These are phyloP conservation scores for Basileuterus tristriatus DNA, from an alignment of 2,797 vertebrate genomes.

Conservation along the genomic window DNA sequence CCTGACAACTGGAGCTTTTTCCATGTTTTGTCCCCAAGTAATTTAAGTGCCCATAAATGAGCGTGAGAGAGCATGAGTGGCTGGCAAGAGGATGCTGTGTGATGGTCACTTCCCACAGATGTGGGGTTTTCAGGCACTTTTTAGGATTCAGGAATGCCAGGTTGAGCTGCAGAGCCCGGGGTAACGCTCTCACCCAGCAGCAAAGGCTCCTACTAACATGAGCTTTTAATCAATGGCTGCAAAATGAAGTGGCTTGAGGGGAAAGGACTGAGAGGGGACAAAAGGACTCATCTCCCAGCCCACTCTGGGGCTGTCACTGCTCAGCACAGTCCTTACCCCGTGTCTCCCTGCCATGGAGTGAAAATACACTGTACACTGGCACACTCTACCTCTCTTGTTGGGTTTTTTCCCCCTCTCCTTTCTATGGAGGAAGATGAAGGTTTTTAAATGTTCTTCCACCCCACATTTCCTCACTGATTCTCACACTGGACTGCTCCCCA, in stretches of 20 bases:
- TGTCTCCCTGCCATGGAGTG: neutral
- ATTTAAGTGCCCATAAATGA: neutral
- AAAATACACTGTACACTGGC: neutral
- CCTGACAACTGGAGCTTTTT: neutral
- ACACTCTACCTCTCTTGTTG: neutral
- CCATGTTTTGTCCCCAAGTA: neutral
- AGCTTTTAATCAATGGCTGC: slow-evolving; percentile 28
- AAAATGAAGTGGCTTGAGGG: neutral
- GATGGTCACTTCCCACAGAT: neutral
- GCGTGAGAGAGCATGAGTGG: accelerated
- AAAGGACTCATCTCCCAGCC: neutral
- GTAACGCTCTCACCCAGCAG: neutral
- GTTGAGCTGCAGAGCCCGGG: neutral
- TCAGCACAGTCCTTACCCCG: neutral
- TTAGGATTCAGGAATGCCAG: neutral
- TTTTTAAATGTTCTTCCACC: neutral
- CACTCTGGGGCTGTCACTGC: neutral
- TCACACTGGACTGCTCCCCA: neutral
- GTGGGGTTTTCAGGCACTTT: neutral
- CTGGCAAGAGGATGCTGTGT: neutral
- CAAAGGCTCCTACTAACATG: slow-evolving; percentile 5
- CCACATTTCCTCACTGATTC: accelerated
- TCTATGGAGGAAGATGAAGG: neutral
- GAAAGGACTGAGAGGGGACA: neutral
- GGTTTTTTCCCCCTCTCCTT: accelerated